A percentile compares a stretch with the other conserved stretches of the same genome.
Conservation (phyloP, 1,140 invertebrate genomes). For the Papilio polytes region DNA sequence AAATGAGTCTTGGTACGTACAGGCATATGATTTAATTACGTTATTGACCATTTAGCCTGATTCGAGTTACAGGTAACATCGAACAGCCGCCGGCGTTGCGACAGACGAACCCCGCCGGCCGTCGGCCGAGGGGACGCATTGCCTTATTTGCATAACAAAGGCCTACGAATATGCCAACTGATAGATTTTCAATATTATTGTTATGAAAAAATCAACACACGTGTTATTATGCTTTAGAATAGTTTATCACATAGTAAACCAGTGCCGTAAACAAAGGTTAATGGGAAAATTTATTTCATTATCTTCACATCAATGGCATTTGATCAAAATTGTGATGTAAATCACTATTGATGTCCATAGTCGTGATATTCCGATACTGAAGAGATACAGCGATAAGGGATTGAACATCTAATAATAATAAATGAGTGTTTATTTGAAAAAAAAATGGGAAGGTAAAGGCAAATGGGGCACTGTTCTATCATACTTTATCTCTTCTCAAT, state of each 20-base stretch:
- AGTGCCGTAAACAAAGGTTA: not conserved
- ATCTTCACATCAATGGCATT: not conserved
- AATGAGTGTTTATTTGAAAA: too few species aligned
- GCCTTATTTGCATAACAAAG: slow-evolving; percentile 64
- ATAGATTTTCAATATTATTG: slow-evolving; percentile 37
- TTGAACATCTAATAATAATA: too few species aligned
- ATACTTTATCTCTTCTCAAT: too few species aligned
- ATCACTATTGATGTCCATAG: too few species aligned
- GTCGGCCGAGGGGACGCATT: slow-evolving; percentile 53
- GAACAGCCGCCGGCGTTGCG: slow-evolving; percentile 62
- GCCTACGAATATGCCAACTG: slow-evolving; percentile 51
- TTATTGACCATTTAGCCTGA: slow-evolving; percentile 66
- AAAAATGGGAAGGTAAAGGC: too few species aligned
- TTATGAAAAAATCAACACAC: slow-evolving; percentile 22
- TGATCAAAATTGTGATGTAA: not conserved
- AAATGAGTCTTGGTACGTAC: slow-evolving; percentile 48
- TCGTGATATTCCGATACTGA: too few species aligned
- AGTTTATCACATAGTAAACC: not conserved
- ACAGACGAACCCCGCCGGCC: slow-evolving; percentile 51
- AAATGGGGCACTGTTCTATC: too few species aligned
- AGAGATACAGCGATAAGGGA: too few species aligned
- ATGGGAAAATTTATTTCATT: not conserved
- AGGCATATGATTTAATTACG: slow-evolving; percentile 47
- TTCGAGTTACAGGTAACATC: slow-evolving; percentile 62
- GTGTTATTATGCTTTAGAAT: slow-evolving; percentile 3